Evolutionary conservation across 2,113 vertebrate species (phyloP), one percentile per base, ranked within the genome.

Genomic region (Zingel zingel): DNA sequence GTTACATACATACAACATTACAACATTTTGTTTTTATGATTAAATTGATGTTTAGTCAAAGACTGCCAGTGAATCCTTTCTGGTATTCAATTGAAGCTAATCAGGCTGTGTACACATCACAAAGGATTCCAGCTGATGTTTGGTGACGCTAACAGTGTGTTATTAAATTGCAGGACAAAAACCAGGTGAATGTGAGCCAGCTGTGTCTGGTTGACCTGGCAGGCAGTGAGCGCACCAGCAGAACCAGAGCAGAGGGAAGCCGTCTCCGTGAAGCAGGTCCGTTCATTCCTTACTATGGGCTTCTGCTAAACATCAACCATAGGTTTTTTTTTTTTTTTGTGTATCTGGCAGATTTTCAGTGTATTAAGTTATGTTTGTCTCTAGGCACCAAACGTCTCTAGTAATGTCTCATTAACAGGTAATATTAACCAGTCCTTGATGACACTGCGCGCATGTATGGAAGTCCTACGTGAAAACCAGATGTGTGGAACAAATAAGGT

Each of bases 341-440:
- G 2, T 30, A 57, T 18, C 43, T 27, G 3, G 5, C 14, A 25
- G 15, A 23, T 50, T 54, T 21, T 58, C 0, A 63, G 0, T 47
- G n/a, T 43, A 15, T 72, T 47, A 5, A 43, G 12, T 61, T 3
- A 27, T 57, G 23, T 71, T 64, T 70, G 30, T 73, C n/a, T 36
- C 14, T n/a, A 61, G 5, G 18, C 6, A 19, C 57, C 2, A 56
- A 74, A 50, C 1, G 0, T 79, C 13, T 69, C 4, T 39, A 13
- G 3, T 59, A 2, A 43, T 76, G 36, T 84, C 5, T 85, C 9
- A 3, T 61, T 65, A 43, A n/a, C 86, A 99, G 98, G 98, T 16
- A 99, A 98, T 80, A 99, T 99, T 77, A 99, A 99, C 85, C 98
- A 99, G 77, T 99, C 98, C 0, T 30, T 99, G 43, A 99, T 99